Base-by-base conservation (phyloP, 2,113 vertebrate species). In the Erythrolamprus reginae region DNA sequence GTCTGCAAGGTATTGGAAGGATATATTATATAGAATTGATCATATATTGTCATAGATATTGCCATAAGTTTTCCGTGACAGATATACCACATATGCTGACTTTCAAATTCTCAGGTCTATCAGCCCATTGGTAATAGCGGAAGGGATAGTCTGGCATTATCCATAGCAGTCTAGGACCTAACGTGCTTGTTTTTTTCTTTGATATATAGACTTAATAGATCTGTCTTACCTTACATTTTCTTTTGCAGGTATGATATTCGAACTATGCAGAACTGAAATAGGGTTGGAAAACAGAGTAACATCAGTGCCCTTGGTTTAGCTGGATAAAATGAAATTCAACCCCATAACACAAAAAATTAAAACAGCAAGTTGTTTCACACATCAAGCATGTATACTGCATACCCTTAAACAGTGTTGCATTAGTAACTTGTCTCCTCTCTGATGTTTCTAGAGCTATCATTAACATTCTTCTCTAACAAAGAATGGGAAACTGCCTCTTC, bases 231-330 rank as follows among this genome's bases (percentile, higher is more conserved):
- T 87, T 90, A 89, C 92, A 93, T 95, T 94, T 94, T 96, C 93
- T 96, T 95, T 93, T 94, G 93, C 94, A 93, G 95, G 92, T 95
- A 83, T 95, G 95, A 93, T 96, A 89, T 87, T 88, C 93, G 91
- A 86, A 95, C 70, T 88, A 92, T 90, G 93, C 88, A 91, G 93
- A 91, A 88, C 45, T 91, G 70, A 83, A 88, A 77, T 91, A 91
- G 90, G 90, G 86, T 50, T 91, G 86, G 52, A 90, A 47, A 90
- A 48, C 51, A 90, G 45, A 90, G 86, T 47, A 82, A 90, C 51
- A 82, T 45, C 84, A 82, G 33, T 56, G 65, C 26, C 50, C 42
- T 91, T 82, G 87, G 90, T 26, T 88, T 83, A 84, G 24, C 7
- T 87, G 61, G 33, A 58, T 33, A 91, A 83, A 91, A 53, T n/a